Base-by-base conservation (phyloP, 2,888 invertebrate genomes). In the Gymnoscelis rufifasciata region DNA sequence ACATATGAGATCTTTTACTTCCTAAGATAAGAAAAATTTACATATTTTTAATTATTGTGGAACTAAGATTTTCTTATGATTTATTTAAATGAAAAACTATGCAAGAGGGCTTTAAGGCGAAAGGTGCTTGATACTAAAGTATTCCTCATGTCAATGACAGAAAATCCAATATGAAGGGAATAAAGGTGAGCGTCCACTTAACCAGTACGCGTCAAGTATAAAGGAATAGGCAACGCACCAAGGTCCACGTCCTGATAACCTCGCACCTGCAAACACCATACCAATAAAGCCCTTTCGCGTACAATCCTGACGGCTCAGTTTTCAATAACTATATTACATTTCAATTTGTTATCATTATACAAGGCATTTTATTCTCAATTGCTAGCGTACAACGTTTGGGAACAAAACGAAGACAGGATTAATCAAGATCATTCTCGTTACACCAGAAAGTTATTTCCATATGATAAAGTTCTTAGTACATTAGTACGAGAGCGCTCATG, bases 1-100 rank as follows among this genome's bases (percentile, higher is more conserved):
- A 83, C 79, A 76, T 79, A 87, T 87, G 87, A 88, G 88, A 88
- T 88, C 88, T 87, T 87, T 87, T 79, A 82, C 79, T 86, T 86
- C 84, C 86, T 87, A 88, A 83, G 80, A 83, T 86, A 86, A 87
- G 84, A 87, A 83, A 81, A 86, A 83, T 80, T 83, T 86, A 84
- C 83, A 84, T 76, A 72, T 78, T 80, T 74, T 60, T 78, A 77
- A 74, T 81, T 76, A 78, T 77, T 83, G 82, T 82, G 83, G 80
- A 84, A 84, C 83, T 81, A 83, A 84, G 74, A 78, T 79, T 71
- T 78, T 75, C 72, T 81, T 83, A 83, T 68, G 71, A 78, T 78
- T 79, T 74, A 81, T 78, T n/a, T 71, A 70, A 82, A 76, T 77
- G 77, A 63, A 63, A 35, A 62, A 62, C 61, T 60, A 54, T 60